Evolutionary conservation across 2,797 vertebrate species (phyloP), one percentile per base, ranked within the genome.

Genomic region (Crenuchus spilurus): DNA sequence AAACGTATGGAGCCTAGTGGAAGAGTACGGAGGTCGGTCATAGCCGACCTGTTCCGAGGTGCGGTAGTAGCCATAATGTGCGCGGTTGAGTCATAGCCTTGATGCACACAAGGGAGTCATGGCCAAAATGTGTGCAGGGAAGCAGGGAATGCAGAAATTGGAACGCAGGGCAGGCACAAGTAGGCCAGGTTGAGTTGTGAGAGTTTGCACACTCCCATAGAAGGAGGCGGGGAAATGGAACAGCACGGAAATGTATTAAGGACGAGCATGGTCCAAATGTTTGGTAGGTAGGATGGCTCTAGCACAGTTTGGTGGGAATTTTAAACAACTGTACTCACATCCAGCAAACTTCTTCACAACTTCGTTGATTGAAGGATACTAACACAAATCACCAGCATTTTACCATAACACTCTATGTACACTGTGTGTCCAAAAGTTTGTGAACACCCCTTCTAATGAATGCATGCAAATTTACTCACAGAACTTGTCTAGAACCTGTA

Each of bases 151-250:
- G 72, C 49, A 72, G 24, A 16, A 78, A 80, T 46, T 80, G 51
- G 80, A 80, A 70, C 63, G 52, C 11, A 42, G 71, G 49, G 65
- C 49, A 74, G 51, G 49, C 30, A 6, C 44, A 82, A 79, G 52
- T 78, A 75, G 83, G 78, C 72, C 80, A 80, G 66, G 65, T 33
- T 48, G 78, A 66, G 49, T 64, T 74, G 37, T 64, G 67, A 72
- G 80, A 76, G 70, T 65, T 62, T 55, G 60, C 18, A 9, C 33
- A 37, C 62, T 79, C 71, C 72, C 76, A 6, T 2, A 9, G 63
- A 79, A 61, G 31, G 62, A 35, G 46, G 20, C 16, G 63, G 33
- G 11, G 52, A 60, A 72, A 46, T 52, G 44, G 79, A 72, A 67
- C 72, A 79, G 69, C 31, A 6, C 58, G 70, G 60, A 55, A 49